Base-by-base conservation (phyloP, 1,140 invertebrate species). In the Centruroides vittatus region DNA sequence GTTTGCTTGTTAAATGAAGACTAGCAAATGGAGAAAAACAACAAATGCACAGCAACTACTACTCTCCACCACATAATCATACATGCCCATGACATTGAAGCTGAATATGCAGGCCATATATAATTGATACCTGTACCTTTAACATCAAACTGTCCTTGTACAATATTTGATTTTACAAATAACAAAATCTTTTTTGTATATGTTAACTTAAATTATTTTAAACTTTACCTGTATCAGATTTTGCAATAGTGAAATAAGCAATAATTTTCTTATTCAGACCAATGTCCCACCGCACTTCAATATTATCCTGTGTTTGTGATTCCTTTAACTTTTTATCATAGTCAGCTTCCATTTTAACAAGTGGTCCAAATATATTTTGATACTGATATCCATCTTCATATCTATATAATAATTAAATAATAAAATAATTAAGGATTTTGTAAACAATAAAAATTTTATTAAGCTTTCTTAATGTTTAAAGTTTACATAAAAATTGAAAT, bases 341-440 rank as follows among this genome's bases (percentile, higher is more conserved):
- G 69, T 99, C 95, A 0, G 96, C 95, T 78, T 99, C 97, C 48
- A 98, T 76, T 72, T 96, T 94, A 0, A 99, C 93, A 4, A 99
- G 74, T 0, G 96, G 95, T 0, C 91, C 92, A 80, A 99, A 99
- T 51, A 98, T 95, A 71, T 97, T 97, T 73, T 96, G 92, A 73
- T 99, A 99, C 72, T 99, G 94, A 73, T 96, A 98, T 7, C 94
- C 95, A 80, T 99, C 95, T 76, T 99, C 94, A 72, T 99, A 98
- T 41, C 86, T 81, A 53, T 54, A 49, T 35, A 59, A 54, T 12
- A 48, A 55, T n/a, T 11, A 35, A 12, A 54, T 34, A 41, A n/a
- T 52, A 13, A 6, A 12, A 12, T 23, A 23, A 23, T 23, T 23
- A 23, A 23, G 23, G 2, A 23, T 23, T 23, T 23, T 23, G 23